Conservation (phyloP, 2,797 vertebrate genomes). For the Cyprinella venusta region DNA sequence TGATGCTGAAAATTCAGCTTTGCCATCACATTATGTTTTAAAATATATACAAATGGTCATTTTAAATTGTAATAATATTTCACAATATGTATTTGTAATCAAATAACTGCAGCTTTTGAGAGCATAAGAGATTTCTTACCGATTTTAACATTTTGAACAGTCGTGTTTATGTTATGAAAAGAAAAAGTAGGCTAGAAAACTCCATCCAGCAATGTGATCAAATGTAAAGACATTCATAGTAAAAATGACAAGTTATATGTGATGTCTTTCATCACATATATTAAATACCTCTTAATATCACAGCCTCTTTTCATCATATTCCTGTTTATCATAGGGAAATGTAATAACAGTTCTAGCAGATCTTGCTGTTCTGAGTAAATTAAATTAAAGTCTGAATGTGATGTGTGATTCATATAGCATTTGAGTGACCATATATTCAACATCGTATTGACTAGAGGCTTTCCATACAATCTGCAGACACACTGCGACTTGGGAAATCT, state of each 20-base stretch:
- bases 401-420: constrained; percentile 39
- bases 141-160: not conserved
- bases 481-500: constrained; percentile 44
- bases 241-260: not conserved
- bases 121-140: not conserved
- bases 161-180: not conserved
- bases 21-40: not conserved
- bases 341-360: constrained; percentile 22
- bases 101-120: too few species aligned
- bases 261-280: not conserved
- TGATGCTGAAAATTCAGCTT: not conserved
- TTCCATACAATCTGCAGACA: constrained; percentile 16
- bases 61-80: not conserved
- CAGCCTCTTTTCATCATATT: not conserved
- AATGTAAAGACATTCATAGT: not conserved
- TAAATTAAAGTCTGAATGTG: constrained; percentile 31
- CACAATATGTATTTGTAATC: not conserved
- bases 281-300: not conserved
- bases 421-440: constrained; percentile 27
- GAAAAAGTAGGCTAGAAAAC: too few species aligned
- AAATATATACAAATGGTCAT: not conserved
- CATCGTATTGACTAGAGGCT: constrained; percentile 1
- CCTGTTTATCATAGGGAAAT: not conserved
- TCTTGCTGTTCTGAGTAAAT: constrained; percentile 23
- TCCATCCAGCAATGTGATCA: not conserved